A percentile compares a stretch with the other conserved stretches of the same genome.
phyloP scores from a whole-genome alignment of 2,797 vertebrate species.

The Nannoperca obscura region DNA sequence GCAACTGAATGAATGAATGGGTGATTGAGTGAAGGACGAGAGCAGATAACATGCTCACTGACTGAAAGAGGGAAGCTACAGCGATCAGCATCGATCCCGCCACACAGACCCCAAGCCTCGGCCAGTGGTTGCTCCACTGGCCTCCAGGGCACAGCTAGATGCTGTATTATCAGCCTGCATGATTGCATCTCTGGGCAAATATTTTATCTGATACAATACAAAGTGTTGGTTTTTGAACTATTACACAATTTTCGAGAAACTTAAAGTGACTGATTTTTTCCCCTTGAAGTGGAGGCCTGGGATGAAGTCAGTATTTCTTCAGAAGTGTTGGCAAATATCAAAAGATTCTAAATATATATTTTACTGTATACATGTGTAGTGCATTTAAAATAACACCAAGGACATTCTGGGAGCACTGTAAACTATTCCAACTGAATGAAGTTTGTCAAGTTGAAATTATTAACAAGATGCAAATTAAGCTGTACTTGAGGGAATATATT shows the following conservation, averaged over 20 bases:
- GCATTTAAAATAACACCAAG: slow-evolving; percentile 24
- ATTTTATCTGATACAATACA: slow-evolving; percentile 64
- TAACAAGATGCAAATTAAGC: slow-evolving; percentile 47
- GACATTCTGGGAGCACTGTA: slow-evolving; percentile 16
- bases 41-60: slow-evolving; percentile 78
- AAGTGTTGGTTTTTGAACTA: slow-evolving; percentile 56
- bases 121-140: slow-evolving; percentile 62
- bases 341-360: slow-evolving; percentile 46
- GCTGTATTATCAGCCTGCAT: slow-evolving; percentile 70
- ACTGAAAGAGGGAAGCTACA: slow-evolving; percentile 83
- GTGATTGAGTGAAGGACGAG: slow-evolving; percentile 74
- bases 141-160: slow-evolving; percentile 65
- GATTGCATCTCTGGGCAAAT: slow-evolving; percentile 69
- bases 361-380: slow-evolving; percentile 24
- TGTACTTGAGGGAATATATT: slow-evolving; percentile 33
- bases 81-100: slow-evolving; percentile 82
- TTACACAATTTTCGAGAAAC: slow-evolving; percentile 47
- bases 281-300: slow-evolving; percentile 32
- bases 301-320: slow-evolving; percentile 51
- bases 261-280: slow-evolving; percentile 18
- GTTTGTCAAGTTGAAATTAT: slow-evolving; percentile 42
- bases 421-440: slow-evolving; percentile 22
- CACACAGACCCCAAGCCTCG: slow-evolving; percentile 66
- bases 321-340: slow-evolving; percentile 55
- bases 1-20: slow-evolving; percentile 73